A percentile compares a stretch with the other conserved stretches of the same genome.
phyloP scores from a whole-genome alignment of 2,797 vertebrate genomes.

The Enteromius trimaculatus region DNA sequence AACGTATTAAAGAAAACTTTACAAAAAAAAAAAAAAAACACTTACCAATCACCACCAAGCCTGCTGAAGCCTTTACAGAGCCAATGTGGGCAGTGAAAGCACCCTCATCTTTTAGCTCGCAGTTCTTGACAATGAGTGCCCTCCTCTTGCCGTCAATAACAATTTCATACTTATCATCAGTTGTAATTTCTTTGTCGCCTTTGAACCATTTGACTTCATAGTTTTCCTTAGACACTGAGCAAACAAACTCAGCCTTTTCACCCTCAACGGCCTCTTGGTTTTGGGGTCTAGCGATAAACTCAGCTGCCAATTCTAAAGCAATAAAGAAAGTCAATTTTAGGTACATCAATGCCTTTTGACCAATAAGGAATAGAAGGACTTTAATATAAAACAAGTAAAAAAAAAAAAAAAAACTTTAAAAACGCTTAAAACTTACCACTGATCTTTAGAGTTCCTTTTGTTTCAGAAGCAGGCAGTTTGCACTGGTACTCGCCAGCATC shows the following conservation, averaged over 20 bases:
- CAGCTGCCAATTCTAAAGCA: constrained; percentile 90
- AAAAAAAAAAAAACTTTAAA: not conserved
- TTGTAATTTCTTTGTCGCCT: constrained; percentile 81
- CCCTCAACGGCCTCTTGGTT: constrained; percentile 93
- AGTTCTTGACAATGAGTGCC: constrained; percentile 86
- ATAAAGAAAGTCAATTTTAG: constrained; percentile 66
- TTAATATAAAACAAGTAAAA: no score
- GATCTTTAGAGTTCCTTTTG: constrained; percentile 87
- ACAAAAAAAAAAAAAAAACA: constrained; percentile 64
- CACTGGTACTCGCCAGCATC: constrained; percentile 91
- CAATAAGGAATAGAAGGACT: constrained; percentile 64
- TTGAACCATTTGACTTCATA: constrained; percentile 91
- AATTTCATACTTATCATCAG: constrained; percentile 88
- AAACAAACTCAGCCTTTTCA: constrained; percentile 92
- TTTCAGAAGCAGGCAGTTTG: constrained; percentile 83
- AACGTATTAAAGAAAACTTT: constrained; percentile 57
- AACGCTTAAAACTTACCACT: constrained; percentile 78
- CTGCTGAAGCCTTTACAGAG: constrained; percentile 86
- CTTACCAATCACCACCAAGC: constrained; percentile 90
- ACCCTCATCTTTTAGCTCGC: constrained; percentile 87
- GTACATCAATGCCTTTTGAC: constrained; percentile 69
- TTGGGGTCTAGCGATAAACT: constrained; percentile 93
- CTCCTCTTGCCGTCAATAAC: constrained; percentile 92
- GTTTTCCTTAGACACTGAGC: constrained; percentile 93
- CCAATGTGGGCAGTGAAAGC: constrained; percentile 86